Conservation (phyloP, 2,888 invertebrate genomes). For the Odontocolon sp. region DNA sequence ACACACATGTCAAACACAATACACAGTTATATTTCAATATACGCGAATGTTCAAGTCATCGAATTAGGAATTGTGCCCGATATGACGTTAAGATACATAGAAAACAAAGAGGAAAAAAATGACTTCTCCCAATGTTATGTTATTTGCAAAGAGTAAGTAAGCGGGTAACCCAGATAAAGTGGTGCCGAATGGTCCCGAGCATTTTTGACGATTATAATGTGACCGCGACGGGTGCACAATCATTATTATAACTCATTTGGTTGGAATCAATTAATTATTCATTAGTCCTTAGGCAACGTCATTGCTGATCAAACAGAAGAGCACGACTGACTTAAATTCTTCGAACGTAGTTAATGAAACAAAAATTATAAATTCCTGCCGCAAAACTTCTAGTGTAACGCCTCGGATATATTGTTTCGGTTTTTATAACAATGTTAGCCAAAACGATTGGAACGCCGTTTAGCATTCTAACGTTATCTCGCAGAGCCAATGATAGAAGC, state of each 20-base stretch:
- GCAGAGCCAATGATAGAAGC: conserved; percentile 25
- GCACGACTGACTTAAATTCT: conserved; percentile 10
- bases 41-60: not conserved
- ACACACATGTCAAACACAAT: not conserved
- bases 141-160: conserved; percentile 33
- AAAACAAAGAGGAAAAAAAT: not conserved
- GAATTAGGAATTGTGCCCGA: conserved; percentile 1
- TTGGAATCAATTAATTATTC: conserved; percentile 42
- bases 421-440: too few species aligned
- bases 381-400: not conserved
- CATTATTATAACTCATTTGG: conserved; percentile 36
- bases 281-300: conserved; percentile 38
- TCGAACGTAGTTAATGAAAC: not conserved
- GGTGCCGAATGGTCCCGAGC: not conserved
- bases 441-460: not conserved
- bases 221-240: conserved; percentile 15
- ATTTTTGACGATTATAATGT: conserved; percentile 5
- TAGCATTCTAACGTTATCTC: conserved; percentile 7
- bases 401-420: not conserved
- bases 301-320: conserved; percentile 34
- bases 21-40: conserved; percentile 3
- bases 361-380: too few species aligned
- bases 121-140: conserved; percentile 11
- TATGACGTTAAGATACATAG: not conserved
- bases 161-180: conserved; percentile 43